These are phyloP conservation scores for human (Homo sapiens) DNA, from an alignment of 2,113 vertebrate genomes.

Conservation along the genomic window GRCh38 chr20:36797001-36797500, in stretches of 20 bases:
- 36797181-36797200: not conserved
- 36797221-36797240: not conserved
- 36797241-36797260: not conserved
- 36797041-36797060: not conserved
- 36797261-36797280: no score
- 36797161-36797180: not conserved
- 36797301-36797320: no score
- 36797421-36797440: not conserved
- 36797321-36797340: no score
- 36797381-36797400: not conserved
- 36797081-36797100: not conserved
- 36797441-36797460: not conserved
- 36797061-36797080: not conserved
- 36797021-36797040: not conserved
- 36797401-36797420: not conserved
- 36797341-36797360: not conserved
- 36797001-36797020: not conserved
- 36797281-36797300: no score
- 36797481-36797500: conserved; percentile 42
- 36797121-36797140: not conserved
- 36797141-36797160: not conserved
- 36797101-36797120: not conserved
- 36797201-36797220: not conserved
- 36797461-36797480: not conserved
- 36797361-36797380: not conserved